These are phyloP conservation scores for Eristalis arbustorum DNA, from an alignment of 2,888 invertebrate species.

Conservation along the genomic window DNA sequence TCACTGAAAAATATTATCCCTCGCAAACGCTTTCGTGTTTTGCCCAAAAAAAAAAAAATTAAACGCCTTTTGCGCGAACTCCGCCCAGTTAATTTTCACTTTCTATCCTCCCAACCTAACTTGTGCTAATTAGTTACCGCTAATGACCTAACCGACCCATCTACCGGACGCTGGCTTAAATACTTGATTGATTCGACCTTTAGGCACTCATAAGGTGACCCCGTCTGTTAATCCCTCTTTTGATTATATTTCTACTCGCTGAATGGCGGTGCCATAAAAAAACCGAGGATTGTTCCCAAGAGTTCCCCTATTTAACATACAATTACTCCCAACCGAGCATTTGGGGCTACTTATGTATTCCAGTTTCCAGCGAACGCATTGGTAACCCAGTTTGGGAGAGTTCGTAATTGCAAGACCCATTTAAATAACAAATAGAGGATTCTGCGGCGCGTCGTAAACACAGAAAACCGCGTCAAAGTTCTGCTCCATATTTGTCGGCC, in stretches of 20 bases:
- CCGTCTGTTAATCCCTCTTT: not conserved
- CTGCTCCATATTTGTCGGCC: conserved; percentile 5
- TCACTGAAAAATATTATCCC: not conserved
- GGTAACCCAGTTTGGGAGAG: not conserved
- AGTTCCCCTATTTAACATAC: not conserved
- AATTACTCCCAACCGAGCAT: not conserved
- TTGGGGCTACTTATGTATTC: not conserved
- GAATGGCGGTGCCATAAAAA: not conserved
- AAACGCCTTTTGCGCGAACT: not conserved
- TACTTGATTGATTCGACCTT: not conserved
- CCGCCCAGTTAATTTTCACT: not conserved
- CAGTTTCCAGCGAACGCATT: not conserved
- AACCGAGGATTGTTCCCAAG: not conserved
- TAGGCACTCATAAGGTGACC: not conserved
- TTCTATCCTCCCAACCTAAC: not conserved
- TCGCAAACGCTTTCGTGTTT: not conserved
- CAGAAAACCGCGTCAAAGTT: not conserved
- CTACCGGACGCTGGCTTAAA: not conserved
- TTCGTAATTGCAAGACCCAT: not conserved
- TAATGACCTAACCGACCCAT: not conserved
- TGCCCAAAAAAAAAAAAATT: no score
- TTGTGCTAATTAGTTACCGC: not conserved
- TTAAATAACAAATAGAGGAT: not conserved
- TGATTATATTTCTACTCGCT: not conserved
- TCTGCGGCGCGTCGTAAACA: not conserved